These are phyloP conservation scores for Phylloscopus trochilus DNA, from an alignment of 2,113 vertebrate genomes.

Conservation along the genomic window DNA sequence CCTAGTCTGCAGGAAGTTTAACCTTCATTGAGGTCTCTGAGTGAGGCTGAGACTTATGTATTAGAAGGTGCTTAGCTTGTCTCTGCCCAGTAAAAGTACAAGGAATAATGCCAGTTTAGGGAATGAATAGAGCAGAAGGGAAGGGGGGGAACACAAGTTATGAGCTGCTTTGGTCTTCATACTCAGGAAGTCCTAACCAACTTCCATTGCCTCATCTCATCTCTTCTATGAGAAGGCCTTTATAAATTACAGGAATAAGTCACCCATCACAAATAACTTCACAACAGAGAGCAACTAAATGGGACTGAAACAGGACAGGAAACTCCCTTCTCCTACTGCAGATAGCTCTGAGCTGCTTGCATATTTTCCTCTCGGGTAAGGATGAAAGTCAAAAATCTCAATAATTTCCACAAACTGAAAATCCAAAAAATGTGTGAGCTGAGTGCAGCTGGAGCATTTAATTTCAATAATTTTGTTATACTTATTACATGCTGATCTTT, in stretches of 20 bases:
- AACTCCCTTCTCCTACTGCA: not conserved
- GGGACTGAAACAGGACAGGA: not conserved
- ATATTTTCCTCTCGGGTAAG: not conserved
- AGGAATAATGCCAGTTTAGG: not conserved
- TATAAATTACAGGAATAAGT: conserved; percentile 26
- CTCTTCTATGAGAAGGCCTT: conserved; percentile 14
- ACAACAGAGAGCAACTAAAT: not conserved
- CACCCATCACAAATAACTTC: conserved; percentile 5
- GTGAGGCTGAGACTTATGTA: not conserved
- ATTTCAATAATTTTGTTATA: not conserved
- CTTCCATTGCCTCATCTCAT: conserved; percentile 55
- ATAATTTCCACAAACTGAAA: not conserved
- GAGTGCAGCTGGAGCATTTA: not conserved
- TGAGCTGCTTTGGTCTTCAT: conserved; percentile 22
- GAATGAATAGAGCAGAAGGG: conserved; percentile 14
- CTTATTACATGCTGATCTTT: not conserved
- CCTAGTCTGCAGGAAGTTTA: not conserved
- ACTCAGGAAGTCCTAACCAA: conserved; percentile 18
- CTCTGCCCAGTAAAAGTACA: not conserved
- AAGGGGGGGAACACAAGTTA: not conserved
- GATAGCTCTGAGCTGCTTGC: not conserved
- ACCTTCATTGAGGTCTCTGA: not conserved
- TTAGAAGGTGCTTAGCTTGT: not conserved
- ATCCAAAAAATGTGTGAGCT: not conserved
- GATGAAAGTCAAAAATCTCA: conserved; percentile 19